Base-by-base conservation (phyloP, 2,888 invertebrate species). In the Sinotaia quadrata region DNA sequence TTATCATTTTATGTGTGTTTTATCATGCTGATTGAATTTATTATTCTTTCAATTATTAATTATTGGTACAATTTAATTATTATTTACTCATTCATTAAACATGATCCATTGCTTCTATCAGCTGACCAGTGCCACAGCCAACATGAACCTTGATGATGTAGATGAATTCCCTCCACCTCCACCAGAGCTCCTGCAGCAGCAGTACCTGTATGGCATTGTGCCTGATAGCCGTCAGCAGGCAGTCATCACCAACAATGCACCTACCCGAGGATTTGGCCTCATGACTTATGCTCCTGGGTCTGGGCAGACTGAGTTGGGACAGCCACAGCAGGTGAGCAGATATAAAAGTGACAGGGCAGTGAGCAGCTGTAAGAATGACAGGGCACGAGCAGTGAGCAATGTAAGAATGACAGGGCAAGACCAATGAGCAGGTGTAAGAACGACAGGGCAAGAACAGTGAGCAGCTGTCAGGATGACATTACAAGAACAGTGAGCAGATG, bases 151-250 rank as follows among this genome's bases (percentile, higher is more conserved):
- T 33, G 72, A 70, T 8, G 69, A 74, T 51, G 71, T 72, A 24
- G 81, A 82, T 57, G 72, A 76, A 58, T 75, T 81, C 0, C 83
- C 83, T 10, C 83, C 82, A 15, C 84, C 84, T 27, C 84, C 84
- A 18, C 82, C 83, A 15, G 82, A 83, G 61, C 70, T 84, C 7
- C 72, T 83, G 5, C 84, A 83, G 68, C 84, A 84, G 70, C 83
- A 84, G 72, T 84, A 81, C 68, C 73, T 84, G 70, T 84, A 84
- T 57, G 84, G 83, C 37, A 80, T 78, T 7, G 78, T 82, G n/a
- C 84, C 83, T 1, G 79, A 79, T 71, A 76, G 77, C 62, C 67
- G 78, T 27, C 81, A 82, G 62, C 81, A 80, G 67, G 81, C 79
- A 7, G 74, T 80, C 21, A 79, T 77, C 65, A 73, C 76, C 63